phyloP scores from a whole-genome alignment of 2,888 invertebrate genomes.

The Harpalus rufipes region DNA sequence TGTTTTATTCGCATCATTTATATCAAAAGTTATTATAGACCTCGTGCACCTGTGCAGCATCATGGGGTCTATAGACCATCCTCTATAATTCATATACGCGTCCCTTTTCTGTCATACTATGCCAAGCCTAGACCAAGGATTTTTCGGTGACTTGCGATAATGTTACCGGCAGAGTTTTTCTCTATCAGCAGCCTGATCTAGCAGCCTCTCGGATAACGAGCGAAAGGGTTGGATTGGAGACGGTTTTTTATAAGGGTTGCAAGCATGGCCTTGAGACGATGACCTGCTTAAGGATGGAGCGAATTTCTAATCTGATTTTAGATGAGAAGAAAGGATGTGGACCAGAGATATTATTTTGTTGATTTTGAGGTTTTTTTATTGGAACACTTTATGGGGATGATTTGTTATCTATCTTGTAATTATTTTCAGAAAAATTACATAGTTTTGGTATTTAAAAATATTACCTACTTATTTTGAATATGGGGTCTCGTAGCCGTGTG shows the following conservation, averaged over 20 bases:
- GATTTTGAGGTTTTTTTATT: neutral
- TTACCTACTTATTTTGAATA: no score
- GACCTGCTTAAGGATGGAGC: constrained; percentile 45
- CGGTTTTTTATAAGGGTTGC: constrained; percentile 56
- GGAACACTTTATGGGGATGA: neutral
- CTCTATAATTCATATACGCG: constrained; percentile 63
- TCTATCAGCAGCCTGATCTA: constrained; percentile 59
- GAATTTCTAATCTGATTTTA: constrained; percentile 34
- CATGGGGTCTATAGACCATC: neutral
- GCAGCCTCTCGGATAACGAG: constrained; percentile 44
- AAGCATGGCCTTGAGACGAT: constrained; percentile 63
- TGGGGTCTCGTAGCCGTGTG: no score
- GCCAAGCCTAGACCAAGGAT: constrained; percentile 7
- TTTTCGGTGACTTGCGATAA: constrained; percentile 65
- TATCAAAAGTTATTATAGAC: constrained; percentile 69
- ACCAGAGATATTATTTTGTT: constrained; percentile 11
- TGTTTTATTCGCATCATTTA: constrained; percentile 72
- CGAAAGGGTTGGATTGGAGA: constrained; percentile 62
- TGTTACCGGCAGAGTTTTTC: constrained; percentile 53
- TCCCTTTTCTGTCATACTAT: constrained; percentile 8
- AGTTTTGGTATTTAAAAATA: no score
- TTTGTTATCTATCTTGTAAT: neutral
- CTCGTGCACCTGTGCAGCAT: constrained; percentile 56
- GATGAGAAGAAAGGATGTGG: neutral
- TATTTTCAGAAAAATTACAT: neutral